These are phyloP conservation scores for Euglossa dilemma DNA, from an alignment of 1,140 invertebrate species.

Conservation along the genomic window DNA sequence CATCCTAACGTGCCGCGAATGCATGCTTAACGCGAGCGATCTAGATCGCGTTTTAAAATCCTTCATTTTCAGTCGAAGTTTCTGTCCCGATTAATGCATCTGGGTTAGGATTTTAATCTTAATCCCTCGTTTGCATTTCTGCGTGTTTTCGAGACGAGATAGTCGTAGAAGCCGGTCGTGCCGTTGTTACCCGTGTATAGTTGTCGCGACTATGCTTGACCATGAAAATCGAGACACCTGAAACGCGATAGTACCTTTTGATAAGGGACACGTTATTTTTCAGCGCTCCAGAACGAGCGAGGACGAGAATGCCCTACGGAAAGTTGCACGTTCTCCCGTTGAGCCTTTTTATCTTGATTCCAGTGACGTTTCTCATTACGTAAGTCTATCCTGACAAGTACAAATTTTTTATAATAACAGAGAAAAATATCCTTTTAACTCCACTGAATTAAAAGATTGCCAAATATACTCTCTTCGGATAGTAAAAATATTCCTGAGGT, in stretches of 20 bases:
- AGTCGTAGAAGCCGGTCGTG: too few relatives aligned
- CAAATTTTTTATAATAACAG: neutral
- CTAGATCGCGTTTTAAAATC: neutral
- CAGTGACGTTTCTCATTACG: constrained; percentile 82
- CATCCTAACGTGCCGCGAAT: too few relatives aligned
- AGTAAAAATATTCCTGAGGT: too few relatives aligned
- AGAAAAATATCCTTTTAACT: neutral
- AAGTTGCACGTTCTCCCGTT: constrained; percentile 81
- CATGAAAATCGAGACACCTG: neutral
- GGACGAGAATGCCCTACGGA: constrained; percentile 68
- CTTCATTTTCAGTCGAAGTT: neutral
- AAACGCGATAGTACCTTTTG: neutral
- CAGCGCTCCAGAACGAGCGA: constrained; percentile 7
- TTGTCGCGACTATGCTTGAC: neutral
- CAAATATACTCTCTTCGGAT: too few relatives aligned
- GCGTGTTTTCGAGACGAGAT: too few relatives aligned
- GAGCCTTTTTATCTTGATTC: constrained; percentile 80
- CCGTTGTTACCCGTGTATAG: too few relatives aligned
- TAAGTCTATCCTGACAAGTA: constrained; percentile 70
- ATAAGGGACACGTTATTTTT: constrained; percentile 40
- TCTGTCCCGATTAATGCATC: neutral
- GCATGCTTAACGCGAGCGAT: too few relatives aligned
- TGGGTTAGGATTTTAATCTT: neutral
- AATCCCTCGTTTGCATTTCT: neutral
- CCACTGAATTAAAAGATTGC: too few relatives aligned